These are phyloP conservation scores for Nesogale talazaci DNA, from an alignment of 2,113 vertebrate species.

Conservation along the genomic window DNA sequence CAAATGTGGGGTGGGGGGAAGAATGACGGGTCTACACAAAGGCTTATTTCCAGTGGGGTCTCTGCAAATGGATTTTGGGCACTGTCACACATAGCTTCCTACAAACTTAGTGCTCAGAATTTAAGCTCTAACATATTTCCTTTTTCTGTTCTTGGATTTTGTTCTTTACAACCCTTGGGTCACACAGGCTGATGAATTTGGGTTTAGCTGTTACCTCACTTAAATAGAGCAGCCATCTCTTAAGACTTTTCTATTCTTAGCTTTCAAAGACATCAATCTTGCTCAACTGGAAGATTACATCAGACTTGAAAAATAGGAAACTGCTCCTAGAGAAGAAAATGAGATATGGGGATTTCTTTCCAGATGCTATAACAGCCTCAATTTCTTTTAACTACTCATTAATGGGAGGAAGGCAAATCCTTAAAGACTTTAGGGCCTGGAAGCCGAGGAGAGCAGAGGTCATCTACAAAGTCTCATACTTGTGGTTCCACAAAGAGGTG, in stretches of 20 bases:
- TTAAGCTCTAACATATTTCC: no score
- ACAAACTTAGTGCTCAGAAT: no score
- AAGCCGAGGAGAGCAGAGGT: constrained; percentile 29
- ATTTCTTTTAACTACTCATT: constrained; percentile 43
- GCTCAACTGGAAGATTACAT: constrained; percentile 73
- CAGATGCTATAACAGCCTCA: constrained; percentile 33
- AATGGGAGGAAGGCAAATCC: constrained; percentile 45
- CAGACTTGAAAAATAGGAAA: constrained; percentile 78
- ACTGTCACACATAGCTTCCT: no score
- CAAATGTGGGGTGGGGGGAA: no score
- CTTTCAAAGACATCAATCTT: constrained; percentile 78
- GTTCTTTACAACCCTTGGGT: no score
- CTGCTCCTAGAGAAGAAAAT: constrained; percentile 80
- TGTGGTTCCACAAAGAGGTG: constrained; percentile 20
- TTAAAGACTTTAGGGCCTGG: constrained; percentile 45
- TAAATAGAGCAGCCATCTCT: constrained; percentile 71
- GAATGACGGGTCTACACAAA: no score
- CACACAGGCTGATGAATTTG: no score
- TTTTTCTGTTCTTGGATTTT: no score
- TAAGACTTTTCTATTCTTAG: constrained; percentile 77
- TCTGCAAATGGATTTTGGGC: no score
- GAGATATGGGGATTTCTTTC: constrained; percentile 66
- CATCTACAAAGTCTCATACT: neutral
- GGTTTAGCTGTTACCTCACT: constrained; percentile 57
- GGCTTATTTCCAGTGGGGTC: no score